These are phyloP conservation scores for Plusia festucae DNA, from an alignment of 2,888 invertebrate genomes.

Conservation along the genomic window DNA sequence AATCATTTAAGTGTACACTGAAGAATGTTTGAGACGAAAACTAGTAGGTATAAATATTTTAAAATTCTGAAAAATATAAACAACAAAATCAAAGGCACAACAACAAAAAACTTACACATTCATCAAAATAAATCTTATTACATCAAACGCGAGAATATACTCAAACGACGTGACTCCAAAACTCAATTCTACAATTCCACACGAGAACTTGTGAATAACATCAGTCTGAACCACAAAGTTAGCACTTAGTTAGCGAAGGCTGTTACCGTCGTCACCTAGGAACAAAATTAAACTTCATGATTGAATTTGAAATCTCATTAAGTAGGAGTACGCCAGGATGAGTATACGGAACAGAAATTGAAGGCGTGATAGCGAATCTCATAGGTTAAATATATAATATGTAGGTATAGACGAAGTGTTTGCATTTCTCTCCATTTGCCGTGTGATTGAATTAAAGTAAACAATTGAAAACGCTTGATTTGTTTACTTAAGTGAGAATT, in stretches of 20 bases:
- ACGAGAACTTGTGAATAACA: slow-evolving; percentile 41
- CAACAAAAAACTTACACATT: neutral
- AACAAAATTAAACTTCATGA: slow-evolving; percentile 59
- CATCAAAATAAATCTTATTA: slow-evolving; percentile 23
- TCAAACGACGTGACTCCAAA: slow-evolving; percentile 24
- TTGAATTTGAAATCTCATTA: slow-evolving; percentile 66
- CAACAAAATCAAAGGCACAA: neutral
- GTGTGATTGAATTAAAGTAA: slow-evolving; percentile 1
- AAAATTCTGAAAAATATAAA: neutral
- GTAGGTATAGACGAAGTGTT: slow-evolving; percentile 11
- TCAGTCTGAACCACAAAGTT: slow-evolving; percentile 34
- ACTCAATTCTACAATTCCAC: slow-evolving; percentile 16
- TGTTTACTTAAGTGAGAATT: neutral
- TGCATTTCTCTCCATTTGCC: slow-evolving; percentile 9
- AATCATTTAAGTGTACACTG: no score
- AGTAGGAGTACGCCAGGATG: slow-evolving; percentile 21
- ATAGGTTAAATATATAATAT: slow-evolving; percentile 11
- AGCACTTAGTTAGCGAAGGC: slow-evolving; percentile 51
- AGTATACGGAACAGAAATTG: slow-evolving; percentile 28
- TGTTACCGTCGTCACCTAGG: slow-evolving; percentile 48
- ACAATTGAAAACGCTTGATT: neutral
- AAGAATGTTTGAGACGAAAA: neutral
- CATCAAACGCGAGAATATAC: slow-evolving; percentile 26
- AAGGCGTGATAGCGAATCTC: slow-evolving; percentile 15
- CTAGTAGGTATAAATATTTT: neutral